phyloP scores from a whole-genome alignment of 1,140 invertebrate species.

The Potamilus streckersoni region DNA sequence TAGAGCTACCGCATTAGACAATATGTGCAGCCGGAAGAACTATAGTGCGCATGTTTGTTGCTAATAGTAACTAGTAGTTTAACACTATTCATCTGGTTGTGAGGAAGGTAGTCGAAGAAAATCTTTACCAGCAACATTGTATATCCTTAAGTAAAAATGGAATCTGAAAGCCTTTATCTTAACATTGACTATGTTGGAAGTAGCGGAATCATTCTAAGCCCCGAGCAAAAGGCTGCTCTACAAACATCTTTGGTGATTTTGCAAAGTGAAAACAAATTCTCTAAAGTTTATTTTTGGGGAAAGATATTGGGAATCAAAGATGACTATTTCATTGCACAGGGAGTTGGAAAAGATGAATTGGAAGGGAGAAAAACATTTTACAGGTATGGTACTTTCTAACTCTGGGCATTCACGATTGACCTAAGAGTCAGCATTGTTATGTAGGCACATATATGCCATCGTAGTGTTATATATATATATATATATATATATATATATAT shows the following conservation, averaged over 20 bases:
- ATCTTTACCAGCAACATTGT: neutral
- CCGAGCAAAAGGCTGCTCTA: slow-evolving; percentile 66
- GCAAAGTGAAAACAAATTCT: slow-evolving; percentile 67
- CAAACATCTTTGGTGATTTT: slow-evolving; percentile 67
- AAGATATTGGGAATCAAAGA: slow-evolving; percentile 67
- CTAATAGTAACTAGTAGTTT: no score
- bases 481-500: no score
- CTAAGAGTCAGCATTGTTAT: no score
- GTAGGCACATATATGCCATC: no score
- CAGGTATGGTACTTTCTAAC: slow-evolving; percentile 50
- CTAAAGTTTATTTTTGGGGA: slow-evolving; percentile 68
- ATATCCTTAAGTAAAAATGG: slow-evolving; percentile 51
- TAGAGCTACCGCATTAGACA: no score
- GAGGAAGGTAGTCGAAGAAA: no score
- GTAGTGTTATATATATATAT: no score
- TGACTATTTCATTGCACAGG: slow-evolving; percentile 68
- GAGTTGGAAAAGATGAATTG: slow-evolving; percentile 64
- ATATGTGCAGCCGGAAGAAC: no score
- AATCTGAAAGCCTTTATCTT: slow-evolving; percentile 59
- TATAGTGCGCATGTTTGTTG: no score
- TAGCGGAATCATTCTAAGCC: slow-evolving; percentile 63
- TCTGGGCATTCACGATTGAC: no score
- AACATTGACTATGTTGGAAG: slow-evolving; percentile 66
- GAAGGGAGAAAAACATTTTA: slow-evolving; percentile 64
- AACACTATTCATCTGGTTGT: no score